These are phyloP conservation scores for Ranitomeya imitator DNA, from an alignment of 2,113 vertebrate species.

Conservation along the genomic window DNA sequence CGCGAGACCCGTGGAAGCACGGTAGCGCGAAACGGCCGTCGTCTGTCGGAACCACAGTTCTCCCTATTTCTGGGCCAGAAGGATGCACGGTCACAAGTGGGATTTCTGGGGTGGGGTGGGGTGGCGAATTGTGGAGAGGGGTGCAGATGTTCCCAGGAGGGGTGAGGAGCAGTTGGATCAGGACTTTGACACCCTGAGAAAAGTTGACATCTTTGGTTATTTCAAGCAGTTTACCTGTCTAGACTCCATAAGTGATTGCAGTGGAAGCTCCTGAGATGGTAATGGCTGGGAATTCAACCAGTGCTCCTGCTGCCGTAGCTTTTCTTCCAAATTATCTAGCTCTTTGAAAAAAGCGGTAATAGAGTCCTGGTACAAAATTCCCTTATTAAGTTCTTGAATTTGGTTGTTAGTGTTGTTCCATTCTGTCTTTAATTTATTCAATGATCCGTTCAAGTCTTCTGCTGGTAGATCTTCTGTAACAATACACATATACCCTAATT, in stretches of 20 bases:
- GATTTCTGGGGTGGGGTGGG: too few relatives aligned
- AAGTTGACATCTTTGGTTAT: too few relatives aligned
- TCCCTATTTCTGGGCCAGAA: too few relatives aligned
- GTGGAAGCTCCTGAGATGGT: conserved; percentile 59
- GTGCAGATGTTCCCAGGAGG: too few relatives aligned
- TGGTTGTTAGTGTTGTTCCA: conserved; percentile 75
- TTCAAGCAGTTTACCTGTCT: conserved; percentile 76
- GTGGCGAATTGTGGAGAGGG: too few relatives aligned
- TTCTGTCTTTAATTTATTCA: conserved; percentile 72
- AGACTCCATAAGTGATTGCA: conserved; percentile 68
- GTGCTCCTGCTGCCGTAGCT: conserved; percentile 73
- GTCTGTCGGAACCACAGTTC: too few relatives aligned
- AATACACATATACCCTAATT: conserved; percentile 13
- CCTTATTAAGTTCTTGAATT: conserved; percentile 74
- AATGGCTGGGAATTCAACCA: conserved; percentile 67
- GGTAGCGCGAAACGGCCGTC: too few relatives aligned
- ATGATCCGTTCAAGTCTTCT: conserved; percentile 66
- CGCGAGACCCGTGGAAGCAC: too few relatives aligned
- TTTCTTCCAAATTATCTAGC: conserved; percentile 73
- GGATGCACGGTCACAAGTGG: too few relatives aligned
- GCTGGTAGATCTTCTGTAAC: conserved; percentile 74
- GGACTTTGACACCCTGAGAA: too few relatives aligned
- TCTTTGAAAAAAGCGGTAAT: conserved; percentile 75
- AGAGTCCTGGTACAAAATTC: conserved; percentile 76
- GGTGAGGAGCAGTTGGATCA: too few relatives aligned